Base-by-base conservation (phyloP, 1,140 invertebrate species). In the Octopus sinensis region DNA sequence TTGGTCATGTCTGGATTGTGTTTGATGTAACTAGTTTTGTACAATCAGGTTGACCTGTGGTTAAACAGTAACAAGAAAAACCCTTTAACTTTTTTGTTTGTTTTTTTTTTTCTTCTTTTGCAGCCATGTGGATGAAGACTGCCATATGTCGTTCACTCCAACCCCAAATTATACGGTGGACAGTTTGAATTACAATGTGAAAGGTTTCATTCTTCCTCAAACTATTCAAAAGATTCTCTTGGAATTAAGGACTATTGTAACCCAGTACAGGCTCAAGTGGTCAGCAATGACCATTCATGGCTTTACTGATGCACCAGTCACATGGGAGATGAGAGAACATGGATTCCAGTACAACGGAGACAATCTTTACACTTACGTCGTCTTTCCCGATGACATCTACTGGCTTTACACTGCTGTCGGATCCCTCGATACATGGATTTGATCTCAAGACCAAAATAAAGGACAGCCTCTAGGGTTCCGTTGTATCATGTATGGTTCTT, bases 271-370 rank as follows among this genome's bases (percentile, higher is more conserved):
- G 0, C 23, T 79, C 6, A 83, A 82, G 23, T 88, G 86, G 84
- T 84, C 81, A 12, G 81, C 82, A 79, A 6, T 90, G 53, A 89
- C 88, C 23, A 85, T 88, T 7, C 86, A 89, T 82, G 88, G 89
- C 53, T 88, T 88, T 79, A 76, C 77, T 4, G 89, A 90, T 81
- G 83, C 84, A 6, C 86, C 87, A 1, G 81, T 87, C n/a, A 86
- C 87, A 6, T 85, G 86, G 84, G 79, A 78, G 73, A 80, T 81
- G 9, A 76, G 79, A 30, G 87, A 88, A 80, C 86, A 90, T 82
- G 85, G 85, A 75, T 88, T 84, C 76, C 82, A 86, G 71, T 79
- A 81, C 13, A 79, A 82, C 68, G 88, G 89, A 43, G 89, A 88
- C 76, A 88, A 90, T 80, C 68, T 86, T 17, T 87, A 88, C 80